Evolutionary conservation across 2,113 vertebrate genomes (phyloP).

Genomic region (Choloepus hoffmanni): DNA sequence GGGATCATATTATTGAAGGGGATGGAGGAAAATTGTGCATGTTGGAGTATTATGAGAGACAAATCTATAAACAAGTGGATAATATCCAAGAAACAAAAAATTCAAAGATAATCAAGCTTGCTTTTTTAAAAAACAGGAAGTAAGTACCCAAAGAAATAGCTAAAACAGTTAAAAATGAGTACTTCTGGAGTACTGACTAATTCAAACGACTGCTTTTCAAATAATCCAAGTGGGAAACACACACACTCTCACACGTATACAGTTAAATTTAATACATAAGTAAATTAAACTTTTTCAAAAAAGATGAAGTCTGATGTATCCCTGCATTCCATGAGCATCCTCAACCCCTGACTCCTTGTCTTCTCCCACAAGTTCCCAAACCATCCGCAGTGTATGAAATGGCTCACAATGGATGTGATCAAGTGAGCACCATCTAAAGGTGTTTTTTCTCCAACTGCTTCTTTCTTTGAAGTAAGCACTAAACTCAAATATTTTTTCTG

Average conservation of each 20-base stretch:
- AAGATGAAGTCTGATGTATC: background rate
- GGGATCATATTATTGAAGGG: background rate
- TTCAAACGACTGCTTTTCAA: background rate
- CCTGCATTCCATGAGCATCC: background rate
- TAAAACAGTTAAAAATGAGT: background rate
- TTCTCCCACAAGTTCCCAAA: background rate
- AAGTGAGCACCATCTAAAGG: background rate
- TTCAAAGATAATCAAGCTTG: background rate
- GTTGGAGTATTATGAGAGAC: background rate
- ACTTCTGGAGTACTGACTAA: background rate
- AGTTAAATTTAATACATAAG: too few relatives aligned
- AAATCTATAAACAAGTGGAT: background rate
- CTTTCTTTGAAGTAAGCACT: background rate
- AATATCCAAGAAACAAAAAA: background rate
- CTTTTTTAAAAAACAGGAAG: background rate
- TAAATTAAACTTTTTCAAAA: background rate
- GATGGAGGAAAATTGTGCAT: background rate
- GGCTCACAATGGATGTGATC: background rate
- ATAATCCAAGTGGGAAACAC: background rate
- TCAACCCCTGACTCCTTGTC: background rate
- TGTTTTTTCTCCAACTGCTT: background rate
- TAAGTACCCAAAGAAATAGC: background rate
- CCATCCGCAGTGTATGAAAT: background rate
- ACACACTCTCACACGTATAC: too few relatives aligned
- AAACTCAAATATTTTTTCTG: background rate